phyloP scores from a whole-genome alignment of 1,140 invertebrate genomes.

The Pollicipes pollicipes region DNA sequence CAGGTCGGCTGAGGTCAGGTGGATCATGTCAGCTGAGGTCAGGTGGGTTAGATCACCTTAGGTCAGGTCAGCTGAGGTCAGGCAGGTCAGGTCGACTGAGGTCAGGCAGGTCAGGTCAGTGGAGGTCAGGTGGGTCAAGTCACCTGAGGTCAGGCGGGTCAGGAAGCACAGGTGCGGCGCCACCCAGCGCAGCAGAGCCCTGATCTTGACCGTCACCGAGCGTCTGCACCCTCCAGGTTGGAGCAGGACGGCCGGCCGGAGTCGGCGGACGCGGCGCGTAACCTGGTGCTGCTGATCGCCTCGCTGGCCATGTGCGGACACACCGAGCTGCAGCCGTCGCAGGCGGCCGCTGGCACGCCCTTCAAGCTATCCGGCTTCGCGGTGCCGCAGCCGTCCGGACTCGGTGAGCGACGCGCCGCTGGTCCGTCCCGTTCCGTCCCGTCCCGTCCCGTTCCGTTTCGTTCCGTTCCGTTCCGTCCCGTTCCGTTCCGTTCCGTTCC shows the following conservation, averaged over 20 bases:
- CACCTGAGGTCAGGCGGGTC: too few relatives aligned
- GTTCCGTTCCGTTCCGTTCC: too few relatives aligned
- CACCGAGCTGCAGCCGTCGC: conserved; percentile 48
- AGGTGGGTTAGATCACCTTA: too few relatives aligned
- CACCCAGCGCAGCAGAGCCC: background rate
- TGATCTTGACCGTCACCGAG: conserved; percentile 4
- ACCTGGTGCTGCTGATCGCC: conserved; percentile 78
- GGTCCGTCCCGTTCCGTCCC: background rate
- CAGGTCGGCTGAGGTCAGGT: too few relatives aligned
- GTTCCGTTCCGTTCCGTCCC: too few relatives aligned
- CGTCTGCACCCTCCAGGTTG: conserved; percentile 36
- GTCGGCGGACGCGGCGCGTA: conserved; percentile 71
- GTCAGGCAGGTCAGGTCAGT: too few relatives aligned
- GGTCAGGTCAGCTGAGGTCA: too few relatives aligned
- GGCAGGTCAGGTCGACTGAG: too few relatives aligned
- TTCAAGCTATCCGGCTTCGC: conserved; percentile 86
- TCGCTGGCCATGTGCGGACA: conserved; percentile 86
- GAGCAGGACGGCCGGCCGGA: conserved; percentile 58
- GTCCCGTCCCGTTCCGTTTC: background rate
- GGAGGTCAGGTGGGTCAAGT: too few relatives aligned
- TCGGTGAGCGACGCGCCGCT: conserved; percentile 42
- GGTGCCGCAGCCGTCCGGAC: conserved; percentile 69
- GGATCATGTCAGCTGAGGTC: too few relatives aligned
- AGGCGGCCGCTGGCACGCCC: conserved; percentile 55
- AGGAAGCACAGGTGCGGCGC: too few relatives aligned